Percentiles rank a stretch among this genome's conserved stretches.
Evolutionary conservation across 2,888 invertebrate species (phyloP).

Genomic region (Lasioglossum morio): DNA sequence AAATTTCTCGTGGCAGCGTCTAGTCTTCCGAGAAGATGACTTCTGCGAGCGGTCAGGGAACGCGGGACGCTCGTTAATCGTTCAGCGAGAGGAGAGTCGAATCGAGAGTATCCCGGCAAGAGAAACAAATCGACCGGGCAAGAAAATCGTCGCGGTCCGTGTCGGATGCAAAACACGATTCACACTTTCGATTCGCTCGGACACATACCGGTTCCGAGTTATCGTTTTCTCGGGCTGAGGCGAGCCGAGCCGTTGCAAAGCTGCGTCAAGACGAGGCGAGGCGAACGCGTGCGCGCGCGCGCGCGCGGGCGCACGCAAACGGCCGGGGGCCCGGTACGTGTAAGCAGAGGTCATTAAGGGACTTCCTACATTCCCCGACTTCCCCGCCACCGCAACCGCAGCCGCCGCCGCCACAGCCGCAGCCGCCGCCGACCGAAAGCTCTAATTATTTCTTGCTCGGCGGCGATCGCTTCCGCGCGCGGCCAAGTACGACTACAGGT

Average conservation of each 20-base stretch:
- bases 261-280: background rate
- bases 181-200: slow-evolving; percentile 57
- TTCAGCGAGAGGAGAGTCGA: background rate
- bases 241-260: background rate
- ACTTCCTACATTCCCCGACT: slow-evolving; percentile 57
- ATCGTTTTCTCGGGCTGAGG: slow-evolving; percentile 21
- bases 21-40: background rate
- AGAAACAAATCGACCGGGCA: slow-evolving; percentile 23
- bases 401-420: slow-evolving; percentile 5
- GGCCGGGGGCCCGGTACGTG: slow-evolving; percentile 38
- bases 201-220: slow-evolving; percentile 55
- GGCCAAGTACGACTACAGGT: slow-evolving; percentile 60
- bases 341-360: slow-evolving; percentile 69
- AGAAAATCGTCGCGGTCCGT: slow-evolving; percentile 41
- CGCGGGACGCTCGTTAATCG: slow-evolving; percentile 1
- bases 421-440: slow-evolving; percentile 59
- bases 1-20: background rate
- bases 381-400: slow-evolving; percentile 34
- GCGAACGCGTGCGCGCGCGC: background rate
- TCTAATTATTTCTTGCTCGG: slow-evolving; percentile 71
- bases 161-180: slow-evolving; percentile 51
- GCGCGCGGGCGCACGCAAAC: slow-evolving; percentile 19
- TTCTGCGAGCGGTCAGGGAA: background rate
- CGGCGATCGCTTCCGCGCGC: slow-evolving; percentile 65
- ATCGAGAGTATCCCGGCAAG: background rate